Evolutionary conservation across 2,888 invertebrate species (phyloP).

Genomic region (Eilema griseolum): DNA sequence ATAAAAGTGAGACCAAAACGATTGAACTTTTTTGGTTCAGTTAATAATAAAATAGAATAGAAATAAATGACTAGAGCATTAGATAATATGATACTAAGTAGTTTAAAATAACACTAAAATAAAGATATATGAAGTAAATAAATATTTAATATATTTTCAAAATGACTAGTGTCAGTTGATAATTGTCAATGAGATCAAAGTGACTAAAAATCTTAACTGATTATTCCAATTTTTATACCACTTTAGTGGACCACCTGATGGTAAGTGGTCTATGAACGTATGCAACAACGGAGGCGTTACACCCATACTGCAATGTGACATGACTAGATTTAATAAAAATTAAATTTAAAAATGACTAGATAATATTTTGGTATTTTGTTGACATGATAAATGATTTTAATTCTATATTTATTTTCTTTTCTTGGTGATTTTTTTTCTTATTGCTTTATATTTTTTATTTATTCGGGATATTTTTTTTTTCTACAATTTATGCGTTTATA

Average conservation of each 20-base stretch:
- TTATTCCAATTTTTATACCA: too few species aligned
- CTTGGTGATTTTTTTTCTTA: too few species aligned
- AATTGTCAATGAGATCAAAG: conserved; percentile 10
- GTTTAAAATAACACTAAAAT: background rate
- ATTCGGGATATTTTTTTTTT: too few species aligned
- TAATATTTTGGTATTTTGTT: background rate
- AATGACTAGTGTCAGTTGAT: background rate
- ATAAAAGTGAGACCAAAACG: conserved; percentile 13
- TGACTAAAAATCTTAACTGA: background rate
- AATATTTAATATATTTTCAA: too few species aligned
- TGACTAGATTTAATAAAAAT: conserved; percentile 4
- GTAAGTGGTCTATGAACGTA: too few species aligned
- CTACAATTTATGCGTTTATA: too few species aligned
- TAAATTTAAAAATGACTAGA: conserved; percentile 10
- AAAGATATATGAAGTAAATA: background rate
- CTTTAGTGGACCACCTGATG: too few species aligned
- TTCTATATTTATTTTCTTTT: background rate
- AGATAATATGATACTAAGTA: background rate
- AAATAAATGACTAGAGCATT: conserved; percentile 8
- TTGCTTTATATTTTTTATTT: too few species aligned
- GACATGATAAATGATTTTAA: background rate
- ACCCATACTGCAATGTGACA: too few species aligned
- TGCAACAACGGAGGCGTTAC: too few species aligned
- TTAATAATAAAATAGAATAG: background rate
- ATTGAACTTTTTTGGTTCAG: background rate